phyloP scores from a whole-genome alignment of 2,113 vertebrate genomes.

The Chrysochloris asiatica region DNA sequence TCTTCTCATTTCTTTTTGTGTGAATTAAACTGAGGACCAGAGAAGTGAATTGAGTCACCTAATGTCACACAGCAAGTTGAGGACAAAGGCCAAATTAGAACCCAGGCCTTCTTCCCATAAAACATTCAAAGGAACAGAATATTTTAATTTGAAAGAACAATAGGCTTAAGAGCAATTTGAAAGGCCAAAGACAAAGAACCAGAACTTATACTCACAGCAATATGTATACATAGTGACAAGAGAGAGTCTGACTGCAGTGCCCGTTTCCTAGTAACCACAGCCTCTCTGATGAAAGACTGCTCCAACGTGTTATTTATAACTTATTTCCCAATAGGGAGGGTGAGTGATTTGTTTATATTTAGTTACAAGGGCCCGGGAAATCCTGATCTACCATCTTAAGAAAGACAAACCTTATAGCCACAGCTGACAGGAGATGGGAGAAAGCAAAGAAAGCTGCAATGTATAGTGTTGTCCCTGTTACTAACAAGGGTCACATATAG shows the following conservation, averaged over 20 bases:
- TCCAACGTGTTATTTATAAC: constrained; percentile 72
- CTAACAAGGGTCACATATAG: constrained; percentile 36
- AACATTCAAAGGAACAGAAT: neutral
- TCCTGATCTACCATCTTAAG: constrained; percentile 40
- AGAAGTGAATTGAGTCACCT: neutral
- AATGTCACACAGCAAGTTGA: constrained; percentile 1
- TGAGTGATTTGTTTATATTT: constrained; percentile 65
- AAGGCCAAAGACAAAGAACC: constrained; percentile 18
- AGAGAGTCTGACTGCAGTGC: neutral
- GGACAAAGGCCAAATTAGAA: neutral
- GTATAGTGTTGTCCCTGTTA: neutral
- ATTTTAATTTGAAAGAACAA: neutral
- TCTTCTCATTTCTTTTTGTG: neutral
- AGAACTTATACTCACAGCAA: neutral
- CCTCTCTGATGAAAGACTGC: constrained; percentile 55
- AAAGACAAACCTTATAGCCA: neutral
- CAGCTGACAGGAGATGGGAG: constrained; percentile 11
- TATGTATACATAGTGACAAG: neutral
- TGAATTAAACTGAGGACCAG: constrained; percentile 40
- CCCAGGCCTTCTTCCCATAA: neutral
- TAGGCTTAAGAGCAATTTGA: neutral
- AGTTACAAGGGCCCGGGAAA: constrained; percentile 57
- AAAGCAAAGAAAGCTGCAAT: neutral
- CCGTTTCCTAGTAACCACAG: constrained; percentile 74
- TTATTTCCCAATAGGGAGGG: constrained; percentile 57